Percentiles rank a stretch among this genome's conserved stretches.
phyloP scores from a whole-genome alignment of 2,113 vertebrate species.

The Bubo bubo region DNA sequence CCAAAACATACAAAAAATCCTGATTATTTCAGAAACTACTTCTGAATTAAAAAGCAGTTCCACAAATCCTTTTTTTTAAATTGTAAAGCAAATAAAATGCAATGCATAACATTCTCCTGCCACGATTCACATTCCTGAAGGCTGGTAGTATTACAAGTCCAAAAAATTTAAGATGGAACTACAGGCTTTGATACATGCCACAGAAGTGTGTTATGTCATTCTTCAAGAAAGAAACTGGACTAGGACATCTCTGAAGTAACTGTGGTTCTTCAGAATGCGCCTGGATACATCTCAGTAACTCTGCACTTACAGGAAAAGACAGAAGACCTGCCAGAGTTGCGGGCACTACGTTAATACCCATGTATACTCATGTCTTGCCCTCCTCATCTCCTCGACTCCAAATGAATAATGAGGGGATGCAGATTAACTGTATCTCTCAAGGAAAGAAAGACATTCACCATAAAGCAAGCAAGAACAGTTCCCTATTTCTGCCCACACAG shows the following conservation, averaged over 20 bases:
- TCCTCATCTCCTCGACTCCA: neutral
- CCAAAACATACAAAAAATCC: neutral
- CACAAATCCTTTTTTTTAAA: neutral
- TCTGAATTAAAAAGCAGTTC: neutral
- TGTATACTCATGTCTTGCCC: fast-evolving
- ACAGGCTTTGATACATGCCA: neutral
- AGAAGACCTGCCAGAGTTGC: neutral
- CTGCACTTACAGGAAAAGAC: neutral
- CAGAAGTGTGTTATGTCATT: neutral
- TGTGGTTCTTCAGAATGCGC: neutral
- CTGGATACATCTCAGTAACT: neutral
- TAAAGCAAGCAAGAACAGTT: neutral
- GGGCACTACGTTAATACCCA: neutral
- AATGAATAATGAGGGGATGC: neutral
- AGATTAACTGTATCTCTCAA: neutral
- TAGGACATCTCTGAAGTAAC: neutral
- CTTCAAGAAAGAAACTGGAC: neutral
- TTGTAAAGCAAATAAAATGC: neutral
- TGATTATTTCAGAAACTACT: neutral
- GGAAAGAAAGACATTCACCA: neutral
- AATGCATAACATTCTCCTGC: neutral
- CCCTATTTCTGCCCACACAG: neutral
- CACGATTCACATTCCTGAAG: neutral
- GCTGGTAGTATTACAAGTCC: neutral
- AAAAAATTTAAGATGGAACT: neutral